Percentiles rank a stretch among this genome's conserved stretches.
Conservation (phyloP, 2,888 invertebrate species). For the Piscicola geometra region DNA sequence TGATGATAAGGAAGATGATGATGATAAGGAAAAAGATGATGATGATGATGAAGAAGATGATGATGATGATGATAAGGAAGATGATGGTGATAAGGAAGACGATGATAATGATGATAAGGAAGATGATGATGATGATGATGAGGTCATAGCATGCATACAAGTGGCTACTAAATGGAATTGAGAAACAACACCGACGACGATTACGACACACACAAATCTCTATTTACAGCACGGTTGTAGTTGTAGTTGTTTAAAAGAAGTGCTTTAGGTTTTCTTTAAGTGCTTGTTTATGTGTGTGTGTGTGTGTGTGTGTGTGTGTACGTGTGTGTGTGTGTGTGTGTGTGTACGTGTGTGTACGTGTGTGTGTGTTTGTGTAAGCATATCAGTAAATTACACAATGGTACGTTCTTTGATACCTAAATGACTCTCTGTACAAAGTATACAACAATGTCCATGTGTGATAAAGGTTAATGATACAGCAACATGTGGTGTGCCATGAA, state of each 20-base stretch:
- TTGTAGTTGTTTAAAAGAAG: too few relatives aligned
- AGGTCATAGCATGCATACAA: too few relatives aligned
- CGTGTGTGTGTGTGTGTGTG: slow-evolving; percentile 10
- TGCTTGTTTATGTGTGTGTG: too few relatives aligned
- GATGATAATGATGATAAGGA: not conserved
- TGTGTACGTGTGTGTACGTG: slow-evolving; percentile 13
- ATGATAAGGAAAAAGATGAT: not conserved
- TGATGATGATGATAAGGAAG: not conserved
- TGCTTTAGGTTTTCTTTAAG: too few relatives aligned
- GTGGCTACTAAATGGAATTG: slow-evolving; percentile 7
- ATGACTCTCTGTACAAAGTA: too few relatives aligned
- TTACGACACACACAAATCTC: not conserved
- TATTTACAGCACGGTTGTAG: not conserved
- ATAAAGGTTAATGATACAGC: too few relatives aligned
- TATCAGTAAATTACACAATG: not conserved
- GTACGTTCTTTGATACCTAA: too few relatives aligned
- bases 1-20: slow-evolving; percentile 1
- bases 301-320: not conserved
- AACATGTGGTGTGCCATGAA: not conserved
- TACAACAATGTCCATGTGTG: too few relatives aligned
- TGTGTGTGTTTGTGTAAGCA: not conserved
- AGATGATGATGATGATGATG: not conserved
- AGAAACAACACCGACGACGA: slow-evolving; percentile 14
- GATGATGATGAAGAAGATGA: not conserved
- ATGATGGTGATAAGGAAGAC: not conserved